Conservation (phyloP, 2,797 vertebrate species). For the Gymnothorax javanicus region DNA sequence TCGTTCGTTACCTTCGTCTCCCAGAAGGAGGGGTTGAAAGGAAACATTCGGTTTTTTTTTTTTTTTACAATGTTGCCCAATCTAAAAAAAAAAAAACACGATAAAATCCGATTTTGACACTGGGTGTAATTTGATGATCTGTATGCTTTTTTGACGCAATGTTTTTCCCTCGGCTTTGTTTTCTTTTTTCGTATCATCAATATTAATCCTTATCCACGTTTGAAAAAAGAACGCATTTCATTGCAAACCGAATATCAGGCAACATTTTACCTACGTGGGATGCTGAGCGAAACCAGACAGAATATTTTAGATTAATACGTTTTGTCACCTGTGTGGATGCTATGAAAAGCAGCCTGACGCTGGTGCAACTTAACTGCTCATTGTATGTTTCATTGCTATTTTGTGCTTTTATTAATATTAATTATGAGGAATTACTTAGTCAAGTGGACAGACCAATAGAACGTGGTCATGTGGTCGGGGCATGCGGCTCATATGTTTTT, state of each 20-base stretch:
- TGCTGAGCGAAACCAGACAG: background rate
- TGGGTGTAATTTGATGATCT: background rate
- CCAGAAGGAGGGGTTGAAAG: constrained; percentile 34
- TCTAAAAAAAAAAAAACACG: no score
- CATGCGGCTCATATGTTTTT: background rate
- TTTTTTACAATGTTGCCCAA: no score
- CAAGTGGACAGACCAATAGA: constrained; percentile 14
- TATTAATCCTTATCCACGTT: background rate
- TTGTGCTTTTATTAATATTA: constrained; percentile 21
- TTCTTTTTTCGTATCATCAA: background rate
- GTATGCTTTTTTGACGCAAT: background rate
- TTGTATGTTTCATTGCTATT: background rate
- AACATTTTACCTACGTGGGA: background rate
- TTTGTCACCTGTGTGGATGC: background rate
- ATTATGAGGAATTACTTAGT: constrained; percentile 6
- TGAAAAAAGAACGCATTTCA: background rate
- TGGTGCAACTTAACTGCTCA: background rate
- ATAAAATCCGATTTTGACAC: constrained; percentile 4
- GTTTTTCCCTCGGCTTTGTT: background rate
- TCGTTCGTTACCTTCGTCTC: constrained; percentile 42
- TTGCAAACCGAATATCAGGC: background rate
- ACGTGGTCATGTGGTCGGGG: constrained; percentile 5
- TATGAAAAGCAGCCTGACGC: background rate
- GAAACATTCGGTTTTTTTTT: constrained; percentile 26
- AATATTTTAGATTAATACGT: background rate